These are phyloP conservation scores for Erythrolamprus reginae DNA, from an alignment of 2,113 vertebrate species.

Conservation along the genomic window DNA sequence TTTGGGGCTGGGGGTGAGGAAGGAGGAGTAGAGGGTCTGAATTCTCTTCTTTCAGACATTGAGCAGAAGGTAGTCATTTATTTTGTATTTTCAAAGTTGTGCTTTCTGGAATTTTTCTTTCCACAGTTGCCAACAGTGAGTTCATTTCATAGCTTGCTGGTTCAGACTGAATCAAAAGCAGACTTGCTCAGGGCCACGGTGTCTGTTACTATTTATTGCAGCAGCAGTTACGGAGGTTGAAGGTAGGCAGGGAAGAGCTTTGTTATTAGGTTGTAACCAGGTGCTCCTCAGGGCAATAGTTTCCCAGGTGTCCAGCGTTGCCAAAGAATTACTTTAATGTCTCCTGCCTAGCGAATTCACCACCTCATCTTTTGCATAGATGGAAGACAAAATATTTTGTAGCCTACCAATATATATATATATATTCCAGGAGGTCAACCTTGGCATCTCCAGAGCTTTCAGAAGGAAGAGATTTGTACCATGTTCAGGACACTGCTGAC, in stretches of 20 bases:
- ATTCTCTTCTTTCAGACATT: background rate
- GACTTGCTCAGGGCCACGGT: constrained; percentile 37
- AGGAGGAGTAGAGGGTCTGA: background rate
- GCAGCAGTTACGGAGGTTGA: constrained; percentile 43
- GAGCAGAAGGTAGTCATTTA: constrained; percentile 34
- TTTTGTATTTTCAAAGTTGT: constrained; percentile 31
- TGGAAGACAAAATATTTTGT: background rate
- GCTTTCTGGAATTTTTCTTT: constrained; percentile 2
- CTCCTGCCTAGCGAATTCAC: background rate
- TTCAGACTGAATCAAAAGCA: constrained; percentile 43
- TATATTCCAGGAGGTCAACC: background rate
- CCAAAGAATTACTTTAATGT: background rate
- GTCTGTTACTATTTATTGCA: constrained; percentile 38
- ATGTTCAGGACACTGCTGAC: background rate
- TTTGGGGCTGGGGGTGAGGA: constrained; percentile 19
- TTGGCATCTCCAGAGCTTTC: background rate
- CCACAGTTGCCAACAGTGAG: constrained; percentile 20
- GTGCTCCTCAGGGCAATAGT: background rate
- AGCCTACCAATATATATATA: background rate
- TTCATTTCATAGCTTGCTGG: constrained; percentile 38
- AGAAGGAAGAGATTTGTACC: background rate
- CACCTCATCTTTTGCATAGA: background rate
- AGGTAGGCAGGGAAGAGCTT: background rate
- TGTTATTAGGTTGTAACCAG: constrained; percentile 5
- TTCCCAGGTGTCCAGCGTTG: constrained; percentile 19